Evolutionary conservation across 37 sponge, comb jelly and placozoan genomes (phyloP).

Genomic region (Axinella damicornis): DNA sequence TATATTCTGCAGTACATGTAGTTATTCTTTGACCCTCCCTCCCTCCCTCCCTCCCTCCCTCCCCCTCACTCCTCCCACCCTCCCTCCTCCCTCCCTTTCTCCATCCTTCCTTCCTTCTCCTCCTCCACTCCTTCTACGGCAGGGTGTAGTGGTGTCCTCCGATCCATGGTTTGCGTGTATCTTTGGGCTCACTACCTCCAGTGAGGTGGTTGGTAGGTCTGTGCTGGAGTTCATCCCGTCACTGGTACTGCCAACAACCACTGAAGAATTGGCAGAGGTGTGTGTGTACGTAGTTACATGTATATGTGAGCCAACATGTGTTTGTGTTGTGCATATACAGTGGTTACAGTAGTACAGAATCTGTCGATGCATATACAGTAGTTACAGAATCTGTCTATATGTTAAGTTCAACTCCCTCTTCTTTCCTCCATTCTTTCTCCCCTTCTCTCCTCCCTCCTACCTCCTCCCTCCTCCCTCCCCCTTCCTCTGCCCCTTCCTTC

Average conservation of each 20-base stretch:
- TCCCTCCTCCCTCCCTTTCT: not conserved
- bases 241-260: slow-evolving; percentile 37
- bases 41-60: not conserved
- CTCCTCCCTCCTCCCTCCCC: not conserved
- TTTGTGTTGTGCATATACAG: too few relatives aligned
- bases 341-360: too few relatives aligned
- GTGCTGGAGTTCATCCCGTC: slow-evolving; percentile 79
- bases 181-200: slow-evolving; percentile 62
- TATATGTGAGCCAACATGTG: not conserved
- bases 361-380: too few relatives aligned
- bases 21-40: not conserved
- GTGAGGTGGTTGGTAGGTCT: slow-evolving; percentile 60
- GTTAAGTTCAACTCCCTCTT: not conserved
- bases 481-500: not conserved
- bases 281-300: slow-evolving; percentile 6
- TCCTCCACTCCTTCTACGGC: not conserved
- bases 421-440: not conserved
- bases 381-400: too few relatives aligned
- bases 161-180: slow-evolving; percentile 81
- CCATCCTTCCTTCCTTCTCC: not conserved
- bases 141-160: slow-evolving; percentile 65
- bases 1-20: too few relatives aligned
- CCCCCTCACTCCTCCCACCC: not conserved
- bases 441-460: slow-evolving; percentile 14
- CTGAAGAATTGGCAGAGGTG: slow-evolving; percentile 25